Evolutionary conservation across 2,797 vertebrate species (phyloP).

Genomic region (Huso huso): DNA sequence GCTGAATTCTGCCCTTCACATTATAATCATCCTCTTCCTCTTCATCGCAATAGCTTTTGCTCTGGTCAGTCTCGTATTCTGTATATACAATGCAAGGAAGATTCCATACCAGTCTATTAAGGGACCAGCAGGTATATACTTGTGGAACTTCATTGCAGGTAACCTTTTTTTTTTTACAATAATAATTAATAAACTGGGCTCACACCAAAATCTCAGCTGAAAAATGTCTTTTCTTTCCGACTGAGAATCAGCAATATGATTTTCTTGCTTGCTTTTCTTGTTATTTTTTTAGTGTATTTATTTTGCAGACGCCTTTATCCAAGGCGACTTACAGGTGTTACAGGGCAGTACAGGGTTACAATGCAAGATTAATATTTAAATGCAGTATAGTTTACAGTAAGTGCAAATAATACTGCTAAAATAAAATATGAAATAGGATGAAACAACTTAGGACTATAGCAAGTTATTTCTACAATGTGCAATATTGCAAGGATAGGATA

Average conservation of each 20-base stretch:
- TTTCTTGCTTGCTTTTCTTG: neutral
- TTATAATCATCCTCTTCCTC: conserved; percentile 80
- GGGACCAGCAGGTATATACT: conserved; percentile 80
- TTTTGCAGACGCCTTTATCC: too few relatives aligned
- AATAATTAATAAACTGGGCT: neutral
- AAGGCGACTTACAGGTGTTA: too few relatives aligned
- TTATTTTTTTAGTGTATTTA: neutral
- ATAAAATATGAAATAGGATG: too few relatives aligned
- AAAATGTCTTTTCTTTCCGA: neutral
- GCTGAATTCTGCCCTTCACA: conserved; percentile 75
- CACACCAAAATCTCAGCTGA: neutral
- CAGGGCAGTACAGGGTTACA: too few relatives aligned
- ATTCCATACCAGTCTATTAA: conserved; percentile 89
- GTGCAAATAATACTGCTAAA: too few relatives aligned
- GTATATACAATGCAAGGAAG: conserved; percentile 82
- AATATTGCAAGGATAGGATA: too few relatives aligned
- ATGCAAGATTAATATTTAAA: too few relatives aligned
- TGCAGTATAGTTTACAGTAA: too few relatives aligned
- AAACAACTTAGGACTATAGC: too few relatives aligned
- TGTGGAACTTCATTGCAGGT: conserved; percentile 93
- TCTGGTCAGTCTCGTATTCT: conserved; percentile 83
- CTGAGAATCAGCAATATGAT: neutral
- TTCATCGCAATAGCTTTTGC: conserved; percentile 73
- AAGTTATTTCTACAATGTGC: too few relatives aligned
- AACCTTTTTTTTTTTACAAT: conserved; percentile 25